A percentile compares a stretch with the other conserved stretches of the same genome.
Evolutionary conservation across 2,113 vertebrate genomes (phyloP).

Genomic region (Oncorhynchus keta): DNA sequence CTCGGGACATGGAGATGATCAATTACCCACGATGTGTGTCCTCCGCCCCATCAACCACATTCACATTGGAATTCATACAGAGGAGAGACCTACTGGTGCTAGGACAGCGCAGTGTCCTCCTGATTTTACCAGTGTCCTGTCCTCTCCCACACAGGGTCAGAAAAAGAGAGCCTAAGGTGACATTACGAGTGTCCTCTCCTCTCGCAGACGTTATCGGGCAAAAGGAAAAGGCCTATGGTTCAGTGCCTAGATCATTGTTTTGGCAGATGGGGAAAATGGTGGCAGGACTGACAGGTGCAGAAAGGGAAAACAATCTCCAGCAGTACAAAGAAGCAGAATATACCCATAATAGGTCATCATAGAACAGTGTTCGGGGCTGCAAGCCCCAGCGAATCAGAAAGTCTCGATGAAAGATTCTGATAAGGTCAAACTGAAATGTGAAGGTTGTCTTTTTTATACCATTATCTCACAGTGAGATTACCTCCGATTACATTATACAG

Average conservation of each 20-base stretch:
- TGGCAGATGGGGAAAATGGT: background rate
- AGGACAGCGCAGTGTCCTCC: too few species aligned
- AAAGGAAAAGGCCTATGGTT: background rate
- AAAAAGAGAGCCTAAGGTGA: too few species aligned
- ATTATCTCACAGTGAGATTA: background rate
- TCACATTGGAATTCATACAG: background rate
- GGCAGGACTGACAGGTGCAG: background rate
- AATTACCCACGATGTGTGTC: background rate
- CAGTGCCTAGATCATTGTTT: background rate
- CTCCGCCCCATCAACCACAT: constrained; percentile 2
- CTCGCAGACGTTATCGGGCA: too few species aligned
- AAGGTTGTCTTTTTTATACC: background rate
- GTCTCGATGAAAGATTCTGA: background rate
- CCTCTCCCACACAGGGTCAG: too few species aligned
- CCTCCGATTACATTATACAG: background rate
- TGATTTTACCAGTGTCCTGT: too few species aligned
- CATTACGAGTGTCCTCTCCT: too few species aligned
- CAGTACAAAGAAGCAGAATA: background rate
- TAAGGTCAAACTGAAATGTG: background rate
- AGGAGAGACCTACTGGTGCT: background rate
- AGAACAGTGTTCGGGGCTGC: background rate
- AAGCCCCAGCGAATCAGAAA: background rate
- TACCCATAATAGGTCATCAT: background rate
- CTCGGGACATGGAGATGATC: constrained; percentile 4
- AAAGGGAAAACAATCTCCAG: background rate